A percentile compares a stretch with the other conserved stretches of the same genome.
phyloP scores from a whole-genome alignment of 2,888 invertebrate genomes.

The Cataglyphis livida region DNA sequence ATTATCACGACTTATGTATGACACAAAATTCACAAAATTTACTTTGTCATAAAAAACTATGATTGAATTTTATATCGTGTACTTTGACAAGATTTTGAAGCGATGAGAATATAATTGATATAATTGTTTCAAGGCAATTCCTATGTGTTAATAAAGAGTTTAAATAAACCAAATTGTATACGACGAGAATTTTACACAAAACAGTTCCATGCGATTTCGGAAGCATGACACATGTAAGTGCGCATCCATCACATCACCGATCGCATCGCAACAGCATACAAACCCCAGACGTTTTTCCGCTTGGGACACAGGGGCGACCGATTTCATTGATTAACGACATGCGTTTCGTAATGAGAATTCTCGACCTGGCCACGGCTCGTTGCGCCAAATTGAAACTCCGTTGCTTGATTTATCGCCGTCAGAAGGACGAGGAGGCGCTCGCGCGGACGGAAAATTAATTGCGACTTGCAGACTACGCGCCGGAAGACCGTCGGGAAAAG shows the following conservation, averaged over 20 bases:
- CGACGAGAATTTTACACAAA: background rate
- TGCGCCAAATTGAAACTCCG: slow-evolving; percentile 64
- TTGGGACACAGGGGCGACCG: slow-evolving; percentile 22
- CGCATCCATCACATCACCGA: slow-evolving; percentile 27
- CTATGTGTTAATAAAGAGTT: background rate
- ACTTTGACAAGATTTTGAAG: background rate
- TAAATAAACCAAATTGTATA: background rate
- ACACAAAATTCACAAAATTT: background rate
- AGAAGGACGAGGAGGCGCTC: slow-evolving; percentile 39
- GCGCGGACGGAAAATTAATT: slow-evolving; percentile 65
- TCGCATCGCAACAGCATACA: background rate
- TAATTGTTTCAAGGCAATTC: background rate
- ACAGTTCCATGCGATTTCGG: background rate
- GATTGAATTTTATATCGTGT: background rate
- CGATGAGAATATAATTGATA: background rate
- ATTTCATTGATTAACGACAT: slow-evolving; percentile 53
- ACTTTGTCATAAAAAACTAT: background rate
- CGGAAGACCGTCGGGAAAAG: slow-evolving; percentile 35
- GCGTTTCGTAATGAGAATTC: slow-evolving; percentile 57
- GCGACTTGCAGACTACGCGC: slow-evolving; percentile 45
- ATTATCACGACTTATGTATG: background rate
- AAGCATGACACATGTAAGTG: background rate
- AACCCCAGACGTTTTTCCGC: slow-evolving; percentile 29
- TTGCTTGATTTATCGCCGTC: slow-evolving; percentile 61
- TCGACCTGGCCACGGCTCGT: slow-evolving; percentile 37